Conservation (phyloP, 2,797 vertebrate species). For the Cirrhinus molitorella region DNA sequence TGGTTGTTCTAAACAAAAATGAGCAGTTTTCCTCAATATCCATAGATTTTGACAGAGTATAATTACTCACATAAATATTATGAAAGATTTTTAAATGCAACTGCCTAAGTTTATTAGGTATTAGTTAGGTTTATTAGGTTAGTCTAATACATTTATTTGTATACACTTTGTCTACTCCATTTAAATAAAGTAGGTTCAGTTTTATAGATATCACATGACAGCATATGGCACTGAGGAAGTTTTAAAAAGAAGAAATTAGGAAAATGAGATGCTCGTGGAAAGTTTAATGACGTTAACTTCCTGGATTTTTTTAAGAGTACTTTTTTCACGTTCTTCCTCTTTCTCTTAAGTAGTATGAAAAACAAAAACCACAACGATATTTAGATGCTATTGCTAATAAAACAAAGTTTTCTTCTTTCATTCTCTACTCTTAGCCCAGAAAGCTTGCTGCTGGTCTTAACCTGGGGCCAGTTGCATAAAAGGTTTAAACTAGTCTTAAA, state of each 20-base stretch:
- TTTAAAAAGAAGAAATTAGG: neutral
- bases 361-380: neutral
- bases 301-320: neutral
- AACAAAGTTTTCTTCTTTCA: neutral
- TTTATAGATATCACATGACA: too few species aligned
- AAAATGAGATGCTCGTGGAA: neutral
- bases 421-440: neutral
- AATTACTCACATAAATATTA: neutral
- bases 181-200: too few species aligned
- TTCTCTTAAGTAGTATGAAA: neutral
- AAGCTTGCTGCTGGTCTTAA: neutral
- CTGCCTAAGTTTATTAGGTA: neutral
- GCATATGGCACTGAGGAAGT: neutral
- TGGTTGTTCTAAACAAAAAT: too few species aligned
- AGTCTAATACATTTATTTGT: too few species aligned
- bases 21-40: neutral
- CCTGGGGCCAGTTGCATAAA: too few species aligned
- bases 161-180: too few species aligned
- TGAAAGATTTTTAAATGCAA: neutral
- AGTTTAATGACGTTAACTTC: constrained; percentile 27
- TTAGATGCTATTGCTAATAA: neutral
- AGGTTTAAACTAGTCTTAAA: neutral
- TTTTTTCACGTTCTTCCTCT: neutral
- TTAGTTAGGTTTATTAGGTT: too few species aligned
- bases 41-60: neutral